Percentiles rank a stretch among this genome's conserved stretches.
These are phyloP conservation scores for Rhynchonycteris naso DNA, from an alignment of 2,797 vertebrate genomes.

Conservation along the genomic window DNA sequence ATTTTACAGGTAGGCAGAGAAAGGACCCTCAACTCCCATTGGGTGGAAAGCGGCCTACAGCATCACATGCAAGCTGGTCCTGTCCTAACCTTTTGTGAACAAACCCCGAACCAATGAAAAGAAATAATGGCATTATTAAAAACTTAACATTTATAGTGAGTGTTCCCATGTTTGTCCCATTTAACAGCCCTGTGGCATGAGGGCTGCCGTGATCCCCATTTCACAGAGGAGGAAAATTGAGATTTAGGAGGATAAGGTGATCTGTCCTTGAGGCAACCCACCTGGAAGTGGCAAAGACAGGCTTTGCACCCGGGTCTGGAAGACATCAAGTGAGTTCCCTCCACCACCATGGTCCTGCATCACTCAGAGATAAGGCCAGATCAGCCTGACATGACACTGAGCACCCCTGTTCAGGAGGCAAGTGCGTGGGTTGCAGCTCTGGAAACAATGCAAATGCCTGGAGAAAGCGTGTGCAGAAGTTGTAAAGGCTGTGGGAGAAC, in stretches of 20 bases:
- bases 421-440: neutral
- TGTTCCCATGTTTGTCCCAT: neutral
- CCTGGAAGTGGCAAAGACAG: neutral
- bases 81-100: neutral
- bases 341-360: neutral
- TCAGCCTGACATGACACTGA: neutral
- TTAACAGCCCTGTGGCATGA: neutral
- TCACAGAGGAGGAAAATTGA: neutral
- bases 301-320: neutral
- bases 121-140: neutral
- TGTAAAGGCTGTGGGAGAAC: neutral
- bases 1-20: neutral
- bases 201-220: neutral
- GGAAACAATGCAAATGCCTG: too few species aligned
- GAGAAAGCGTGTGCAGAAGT: neutral
- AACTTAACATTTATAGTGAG: neutral
- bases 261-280: neutral
- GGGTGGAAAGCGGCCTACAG: neutral
- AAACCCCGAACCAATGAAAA: neutral
- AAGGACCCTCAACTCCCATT: neutral
- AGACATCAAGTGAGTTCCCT: neutral
- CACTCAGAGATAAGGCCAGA: neutral
- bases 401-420: neutral
- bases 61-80: neutral
- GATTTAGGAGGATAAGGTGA: neutral